These are phyloP conservation scores for Perccottus glenii DNA, from an alignment of 2,113 vertebrate species.

Conservation along the genomic window DNA sequence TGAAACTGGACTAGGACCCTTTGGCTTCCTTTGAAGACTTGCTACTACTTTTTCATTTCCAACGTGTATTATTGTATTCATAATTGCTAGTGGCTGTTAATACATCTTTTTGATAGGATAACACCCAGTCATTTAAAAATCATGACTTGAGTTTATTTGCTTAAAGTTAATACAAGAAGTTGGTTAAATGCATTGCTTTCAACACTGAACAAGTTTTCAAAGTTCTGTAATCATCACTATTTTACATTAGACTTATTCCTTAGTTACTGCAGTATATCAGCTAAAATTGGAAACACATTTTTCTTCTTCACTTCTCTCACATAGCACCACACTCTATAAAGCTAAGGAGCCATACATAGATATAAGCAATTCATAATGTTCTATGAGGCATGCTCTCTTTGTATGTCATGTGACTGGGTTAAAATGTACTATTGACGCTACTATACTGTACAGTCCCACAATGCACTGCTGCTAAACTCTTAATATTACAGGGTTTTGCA, in stretches of 20 bases:
- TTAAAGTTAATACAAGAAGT: no score
- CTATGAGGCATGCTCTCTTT: background rate
- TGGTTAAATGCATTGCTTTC: background rate
- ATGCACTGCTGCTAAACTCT: no score
- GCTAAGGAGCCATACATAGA: background rate
- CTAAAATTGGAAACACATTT: slow-evolving; percentile 5
- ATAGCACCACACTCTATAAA: background rate
- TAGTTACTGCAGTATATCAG: background rate
- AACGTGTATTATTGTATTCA: slow-evolving; percentile 1
- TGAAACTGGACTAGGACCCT: slow-evolving; percentile 1
- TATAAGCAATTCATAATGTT: background rate
- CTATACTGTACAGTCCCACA: no score
- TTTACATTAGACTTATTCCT: background rate
- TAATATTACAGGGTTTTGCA: no score
- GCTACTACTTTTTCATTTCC: slow-evolving; percentile 1
- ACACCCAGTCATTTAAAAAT: no score
- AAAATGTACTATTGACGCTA: no score
- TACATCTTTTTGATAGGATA: background rate
- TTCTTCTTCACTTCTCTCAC: background rate
- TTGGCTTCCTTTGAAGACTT: background rate
- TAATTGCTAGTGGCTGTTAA: slow-evolving; percentile 5
- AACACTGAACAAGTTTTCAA: background rate
- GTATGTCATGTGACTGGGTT: background rate
- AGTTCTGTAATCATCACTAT: background rate
- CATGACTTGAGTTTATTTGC: no score